Conservation (phyloP, 1,140 invertebrate species). For the Galendromus occidentalis region DNA sequence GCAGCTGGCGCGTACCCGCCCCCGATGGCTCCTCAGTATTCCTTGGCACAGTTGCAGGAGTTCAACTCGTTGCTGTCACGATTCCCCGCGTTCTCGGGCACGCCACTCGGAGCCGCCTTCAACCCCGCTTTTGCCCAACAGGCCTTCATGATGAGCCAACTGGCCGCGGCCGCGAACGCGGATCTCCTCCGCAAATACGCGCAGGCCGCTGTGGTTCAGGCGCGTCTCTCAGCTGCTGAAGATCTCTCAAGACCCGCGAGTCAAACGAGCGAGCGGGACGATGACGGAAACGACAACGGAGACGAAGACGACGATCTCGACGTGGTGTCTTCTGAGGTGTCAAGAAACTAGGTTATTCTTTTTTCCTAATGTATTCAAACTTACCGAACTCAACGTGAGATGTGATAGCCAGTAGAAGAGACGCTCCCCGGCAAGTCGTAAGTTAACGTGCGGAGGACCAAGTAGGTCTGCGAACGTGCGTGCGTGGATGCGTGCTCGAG, state of each 20-base stretch:
- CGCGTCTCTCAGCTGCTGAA: slow-evolving; percentile 12
- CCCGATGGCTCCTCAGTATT: slow-evolving; percentile 13
- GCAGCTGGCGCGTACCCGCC: slow-evolving; percentile 16
- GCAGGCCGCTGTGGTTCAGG: slow-evolving; percentile 19
- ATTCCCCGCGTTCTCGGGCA: slow-evolving; percentile 12
- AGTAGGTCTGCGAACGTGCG: too few relatives aligned
- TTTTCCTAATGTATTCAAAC: too few relatives aligned
- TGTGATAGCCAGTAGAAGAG: too few relatives aligned
- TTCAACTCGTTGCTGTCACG: slow-evolving; percentile 14
- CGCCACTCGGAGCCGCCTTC: background rate
- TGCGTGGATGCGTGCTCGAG: too few relatives aligned
- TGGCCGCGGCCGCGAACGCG: slow-evolving; percentile 10
- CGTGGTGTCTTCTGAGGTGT: slow-evolving; percentile 11
- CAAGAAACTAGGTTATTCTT: too few relatives aligned
- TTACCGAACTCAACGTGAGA: too few relatives aligned
- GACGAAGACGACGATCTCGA: slow-evolving; percentile 15
- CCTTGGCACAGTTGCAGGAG: slow-evolving; percentile 16
- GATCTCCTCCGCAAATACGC: slow-evolving; percentile 20
- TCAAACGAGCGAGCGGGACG: slow-evolving; percentile 14
- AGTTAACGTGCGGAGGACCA: too few relatives aligned
- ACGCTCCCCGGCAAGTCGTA: too few relatives aligned
- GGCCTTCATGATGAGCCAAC: slow-evolving; percentile 1
- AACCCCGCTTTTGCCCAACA: background rate
- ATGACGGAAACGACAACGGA: slow-evolving; percentile 12
- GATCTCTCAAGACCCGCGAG: slow-evolving; percentile 14